These are phyloP conservation scores for Fabriciana adippe DNA, from an alignment of 2,888 invertebrate genomes.

Conservation along the genomic window DNA sequence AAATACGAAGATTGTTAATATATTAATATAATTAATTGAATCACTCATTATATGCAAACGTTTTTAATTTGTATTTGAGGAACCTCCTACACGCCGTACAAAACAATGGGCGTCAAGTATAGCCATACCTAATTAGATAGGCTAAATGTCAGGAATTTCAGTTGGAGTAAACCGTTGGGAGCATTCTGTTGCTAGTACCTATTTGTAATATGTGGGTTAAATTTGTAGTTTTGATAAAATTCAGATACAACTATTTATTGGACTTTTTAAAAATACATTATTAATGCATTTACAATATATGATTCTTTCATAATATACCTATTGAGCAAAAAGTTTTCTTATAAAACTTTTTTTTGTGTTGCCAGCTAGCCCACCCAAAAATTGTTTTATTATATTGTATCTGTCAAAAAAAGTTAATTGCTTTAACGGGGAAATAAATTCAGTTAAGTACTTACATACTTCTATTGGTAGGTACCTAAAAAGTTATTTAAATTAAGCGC, in stretches of 20 bases:
- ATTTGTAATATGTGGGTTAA: neutral
- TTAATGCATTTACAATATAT: too few relatives aligned
- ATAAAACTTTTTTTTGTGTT: too few relatives aligned
- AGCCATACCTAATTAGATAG: constrained; percentile 56
- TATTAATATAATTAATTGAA: too few relatives aligned
- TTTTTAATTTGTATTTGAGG: constrained; percentile 17
- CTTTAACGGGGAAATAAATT: neutral
- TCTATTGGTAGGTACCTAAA: constrained; percentile 6
- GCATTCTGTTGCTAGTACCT: constrained; percentile 8
- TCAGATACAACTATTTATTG: neutral
- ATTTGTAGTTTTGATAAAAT: neutral
- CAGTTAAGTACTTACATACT: neutral
- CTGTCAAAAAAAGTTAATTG: neutral
- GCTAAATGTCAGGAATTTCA: constrained; percentile 56
- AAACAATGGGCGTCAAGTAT: constrained; percentile 26
- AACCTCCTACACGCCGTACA: constrained; percentile 19
- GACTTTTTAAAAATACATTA: too few relatives aligned
- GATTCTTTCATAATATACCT: too few relatives aligned
- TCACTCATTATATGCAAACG: too few relatives aligned
- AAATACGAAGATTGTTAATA: too few relatives aligned
- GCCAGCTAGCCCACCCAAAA: too few relatives aligned
- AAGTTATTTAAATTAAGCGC: constrained; percentile 16
- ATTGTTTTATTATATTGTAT: neutral
- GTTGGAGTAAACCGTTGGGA: constrained; percentile 46
- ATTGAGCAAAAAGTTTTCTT: too few relatives aligned